Evolutionary conservation across 2,888 invertebrate species (phyloP).

Genomic region (Drosophila anomelani): DNA sequence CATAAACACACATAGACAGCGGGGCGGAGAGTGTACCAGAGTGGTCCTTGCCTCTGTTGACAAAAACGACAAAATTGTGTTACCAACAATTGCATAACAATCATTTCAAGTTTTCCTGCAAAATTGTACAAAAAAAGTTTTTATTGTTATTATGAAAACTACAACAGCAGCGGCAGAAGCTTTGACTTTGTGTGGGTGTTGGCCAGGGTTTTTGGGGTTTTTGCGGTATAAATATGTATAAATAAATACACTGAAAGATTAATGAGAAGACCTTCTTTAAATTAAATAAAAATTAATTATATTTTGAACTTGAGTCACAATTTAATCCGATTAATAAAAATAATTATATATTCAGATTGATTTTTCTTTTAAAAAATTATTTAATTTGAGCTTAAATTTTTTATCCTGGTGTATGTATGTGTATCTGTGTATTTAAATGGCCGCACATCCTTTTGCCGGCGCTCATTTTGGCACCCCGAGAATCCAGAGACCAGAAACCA

Average conservation of each 20-base stretch:
- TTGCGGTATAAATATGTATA: conserved; percentile 28
- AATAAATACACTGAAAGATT: neutral
- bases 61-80: conserved; percentile 79
- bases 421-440: conserved; percentile 67
- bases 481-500: conserved; percentile 17
- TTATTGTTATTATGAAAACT: conserved; percentile 80
- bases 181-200: conserved; percentile 53
- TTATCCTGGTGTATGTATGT: neutral
- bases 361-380: neutral
- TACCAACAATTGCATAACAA: conserved; percentile 80
- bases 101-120: conserved; percentile 80
- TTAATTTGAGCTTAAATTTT: neutral
- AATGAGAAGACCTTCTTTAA: rapidly evolving
- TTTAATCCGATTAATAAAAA: neutral
- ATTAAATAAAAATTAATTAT: neutral
- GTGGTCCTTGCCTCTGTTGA: conserved; percentile 39
- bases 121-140: conserved; percentile 73
- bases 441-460: conserved; percentile 77
- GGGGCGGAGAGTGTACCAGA: conserved; percentile 10
- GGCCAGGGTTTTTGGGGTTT: conserved; percentile 27
- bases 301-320: neutral
- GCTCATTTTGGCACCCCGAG: conserved; percentile 76
- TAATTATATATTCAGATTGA: rapidly evolving
- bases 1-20: conserved; percentile 58
- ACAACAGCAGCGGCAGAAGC: conserved; percentile 63